Base-by-base conservation (phyloP, 2,113 vertebrate genomes). In the Procapra przewalskii region DNA sequence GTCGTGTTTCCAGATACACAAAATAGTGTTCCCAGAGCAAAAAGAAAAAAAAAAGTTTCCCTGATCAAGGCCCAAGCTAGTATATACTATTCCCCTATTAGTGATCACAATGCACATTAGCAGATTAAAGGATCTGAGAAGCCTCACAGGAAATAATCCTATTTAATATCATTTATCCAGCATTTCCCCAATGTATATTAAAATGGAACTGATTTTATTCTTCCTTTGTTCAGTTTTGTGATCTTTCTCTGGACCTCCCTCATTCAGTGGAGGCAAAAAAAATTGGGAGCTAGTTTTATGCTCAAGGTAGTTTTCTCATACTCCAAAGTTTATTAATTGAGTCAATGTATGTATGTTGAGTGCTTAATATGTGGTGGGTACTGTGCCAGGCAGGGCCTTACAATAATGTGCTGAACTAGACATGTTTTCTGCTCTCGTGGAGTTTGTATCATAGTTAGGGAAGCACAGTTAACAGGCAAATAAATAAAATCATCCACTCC, bases 51-150 rank as follows among this genome's bases (percentile, higher is more conserved):
- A 62, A 59, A 59, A 59, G 1, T 95, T 88, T 36, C 81, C 23
- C 21, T 57, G 36, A 79, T 45, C 31, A 40, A 75, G 67, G 67
- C 67, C n/a, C 19, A 90, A 82, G 79, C 25, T 25, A 93, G 29
- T 88, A 25, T 36, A 71, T 1, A 52, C 33, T 52, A 36, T 87
- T 71, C 52, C 48, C 45, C 48, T 71, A 90, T 91, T 91, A 93
- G 21, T 55, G 57, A 93, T 93, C 54, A 92, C 60, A 67, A 50
- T 82, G 43, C 19, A 87, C 17, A n/a, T 50, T 90, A 90, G 79
- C 86, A 90, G 75, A 91, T 83, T 90, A 88, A 96, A 96, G 36
- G 45, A 75, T 93, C 82, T 93, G 43, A 96, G 87, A 94, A 96
- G 48, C 5, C 54, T 96, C 84, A 91, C 17, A 80, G 67, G 36